Percentiles rank a stretch among this genome's conserved stretches.
phyloP scores from a whole-genome alignment of 2,888 invertebrate species.

The Loripinus fragilis region DNA sequence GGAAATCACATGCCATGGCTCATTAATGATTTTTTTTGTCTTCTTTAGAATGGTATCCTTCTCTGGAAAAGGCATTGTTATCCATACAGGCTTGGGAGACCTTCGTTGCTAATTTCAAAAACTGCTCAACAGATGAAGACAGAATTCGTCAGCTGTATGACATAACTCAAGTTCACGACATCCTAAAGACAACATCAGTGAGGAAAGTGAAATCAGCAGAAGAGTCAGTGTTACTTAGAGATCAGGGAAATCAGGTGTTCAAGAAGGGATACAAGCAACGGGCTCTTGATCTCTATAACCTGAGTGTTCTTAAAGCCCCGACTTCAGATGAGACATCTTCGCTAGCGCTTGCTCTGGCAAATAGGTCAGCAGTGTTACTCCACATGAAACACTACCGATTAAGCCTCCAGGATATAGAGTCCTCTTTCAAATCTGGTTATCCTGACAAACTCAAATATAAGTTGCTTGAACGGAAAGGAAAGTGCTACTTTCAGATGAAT shows the following conservation, averaged over 20 bases:
- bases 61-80: slow-evolving; percentile 30
- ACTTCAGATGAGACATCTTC: slow-evolving; percentile 56
- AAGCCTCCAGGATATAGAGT: slow-evolving; percentile 77
- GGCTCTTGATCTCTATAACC: slow-evolving; percentile 75
- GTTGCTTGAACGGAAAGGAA: slow-evolving; percentile 87
- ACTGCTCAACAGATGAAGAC: slow-evolving; percentile 65
- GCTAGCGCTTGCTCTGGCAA: slow-evolving; percentile 77
- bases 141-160: slow-evolving; percentile 63
- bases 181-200: slow-evolving; percentile 20
- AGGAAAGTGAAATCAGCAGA: slow-evolving; percentile 72
- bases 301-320: slow-evolving; percentile 73
- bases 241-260: slow-evolving; percentile 79
- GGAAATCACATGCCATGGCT: no score
- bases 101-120: slow-evolving; percentile 55
- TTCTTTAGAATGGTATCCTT: slow-evolving; percentile 45
- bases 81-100: slow-evolving; percentile 13
- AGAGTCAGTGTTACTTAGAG: slow-evolving; percentile 77
- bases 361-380: slow-evolving; percentile 80
- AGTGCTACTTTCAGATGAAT: slow-evolving; percentile 87
- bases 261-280: slow-evolving; percentile 72
- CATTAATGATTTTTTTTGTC: no score
- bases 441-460: slow-evolving; percentile 87
- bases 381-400: slow-evolving; percentile 75
- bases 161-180: slow-evolving; percentile 61
- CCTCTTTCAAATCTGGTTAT: slow-evolving; percentile 85